Conservation (phyloP, 2,113 vertebrate genomes). For the Montifringilla adamsi region DNA sequence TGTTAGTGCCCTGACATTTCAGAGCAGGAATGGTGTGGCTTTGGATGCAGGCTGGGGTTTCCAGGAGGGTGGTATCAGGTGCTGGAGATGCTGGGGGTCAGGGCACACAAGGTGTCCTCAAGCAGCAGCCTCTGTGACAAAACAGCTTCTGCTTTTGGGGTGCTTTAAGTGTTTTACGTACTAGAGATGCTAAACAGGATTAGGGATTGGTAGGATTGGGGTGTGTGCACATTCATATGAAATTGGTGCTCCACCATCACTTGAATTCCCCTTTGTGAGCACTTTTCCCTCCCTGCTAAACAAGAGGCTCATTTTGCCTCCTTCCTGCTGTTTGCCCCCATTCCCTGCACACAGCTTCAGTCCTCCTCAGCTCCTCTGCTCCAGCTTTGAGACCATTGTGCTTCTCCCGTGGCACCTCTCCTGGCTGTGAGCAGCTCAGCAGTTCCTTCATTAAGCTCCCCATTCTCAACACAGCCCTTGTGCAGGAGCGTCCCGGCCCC, state of each 20-base stretch:
- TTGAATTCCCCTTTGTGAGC: not conserved
- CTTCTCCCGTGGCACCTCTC: not conserved
- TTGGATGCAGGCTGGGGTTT: not conserved
- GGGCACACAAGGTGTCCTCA: not conserved
- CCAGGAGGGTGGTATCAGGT: not conserved
- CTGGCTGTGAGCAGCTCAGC: not conserved
- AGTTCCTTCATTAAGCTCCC: not conserved
- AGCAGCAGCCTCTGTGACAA: not conserved
- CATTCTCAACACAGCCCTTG: not conserved
- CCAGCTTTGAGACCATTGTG: not conserved
- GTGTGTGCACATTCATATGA: rapidly evolving
- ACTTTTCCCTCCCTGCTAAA: not conserved
- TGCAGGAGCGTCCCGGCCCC: not conserved
- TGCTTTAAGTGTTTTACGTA: not conserved
- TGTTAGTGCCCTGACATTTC: not conserved
- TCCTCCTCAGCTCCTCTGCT: not conserved
- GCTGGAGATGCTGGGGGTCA: not conserved
- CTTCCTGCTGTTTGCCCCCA: not conserved
- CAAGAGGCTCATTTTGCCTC: not conserved
- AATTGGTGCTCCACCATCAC: not conserved
- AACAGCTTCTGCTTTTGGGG: not conserved
- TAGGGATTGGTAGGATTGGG: not conserved
- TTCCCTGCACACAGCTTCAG: not conserved
- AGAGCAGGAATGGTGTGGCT: not conserved
- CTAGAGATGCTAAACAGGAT: not conserved